Base-by-base conservation (phyloP, 92 coral and sea anemone species). In the Siderastrea siderea region DNA sequence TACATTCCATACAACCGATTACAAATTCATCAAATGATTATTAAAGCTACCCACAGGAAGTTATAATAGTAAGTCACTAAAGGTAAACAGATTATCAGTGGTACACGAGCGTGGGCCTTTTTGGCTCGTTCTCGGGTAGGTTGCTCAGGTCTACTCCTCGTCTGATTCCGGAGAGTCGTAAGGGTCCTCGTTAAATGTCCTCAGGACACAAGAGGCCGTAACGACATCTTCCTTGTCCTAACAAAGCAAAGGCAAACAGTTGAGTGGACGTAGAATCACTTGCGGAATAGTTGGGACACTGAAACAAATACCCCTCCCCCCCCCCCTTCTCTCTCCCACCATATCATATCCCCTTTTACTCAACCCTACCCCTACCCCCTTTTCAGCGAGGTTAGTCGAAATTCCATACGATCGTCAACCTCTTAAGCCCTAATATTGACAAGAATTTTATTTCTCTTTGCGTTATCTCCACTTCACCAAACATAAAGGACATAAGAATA, bases 111-210 rank as follows among this genome's bases (percentile, higher is more conserved):
- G 16, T 2, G 85, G 38, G 76, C 76, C 62, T 68, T 53, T 49
- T 53, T 68, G 76, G 66, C 51, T 43, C 76, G 16, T 66, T 81
- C 5, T 68, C 52, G 44, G 85, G 5, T 67, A 66, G 57, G 85
- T 26, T 81, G 64, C 85, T 9, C 64, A 81, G 47, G 68, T 17
- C 51, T 94, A 95, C 44, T 94, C 98, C 51, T 84, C 93, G 17
- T 88, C 93, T 50, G 92, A 93, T 6, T 96, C 99, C 3, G 99
- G 98, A 65, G 96, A 92, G 11, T 94, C 98, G 71, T 96, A 96
- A 1, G 94, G 92, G 51, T 96, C 99, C 79, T 96, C 96, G 45
- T 83, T 90, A 90, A 94, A 94, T 38, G 99, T 94, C 78, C 98
- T 91, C 79, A 96, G 74, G 64, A 95, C 96, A 87, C 99, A 96